A percentile compares a stretch with the other conserved stretches of the same genome.
Evolutionary conservation across 2,113 vertebrate genomes (phyloP).

Genomic region (Leuciscus idus): DNA sequence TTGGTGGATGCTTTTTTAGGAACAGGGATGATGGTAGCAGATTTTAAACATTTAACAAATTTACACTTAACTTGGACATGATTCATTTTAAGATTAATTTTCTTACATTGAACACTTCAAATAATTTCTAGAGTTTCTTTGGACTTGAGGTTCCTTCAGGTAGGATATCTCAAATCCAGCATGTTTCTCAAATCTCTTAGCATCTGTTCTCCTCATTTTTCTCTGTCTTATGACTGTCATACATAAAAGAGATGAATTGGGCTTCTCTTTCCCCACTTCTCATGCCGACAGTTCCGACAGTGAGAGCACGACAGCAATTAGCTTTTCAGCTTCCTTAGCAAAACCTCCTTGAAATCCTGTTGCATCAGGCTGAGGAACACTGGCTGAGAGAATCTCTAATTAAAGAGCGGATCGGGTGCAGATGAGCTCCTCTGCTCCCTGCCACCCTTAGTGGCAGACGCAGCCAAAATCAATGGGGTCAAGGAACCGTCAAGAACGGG

Average conservation of each 20-base stretch:
- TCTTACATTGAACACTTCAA: neutral
- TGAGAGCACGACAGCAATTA: slow-evolving; percentile 79
- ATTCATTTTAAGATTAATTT: no score
- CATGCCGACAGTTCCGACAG: slow-evolving; percentile 68
- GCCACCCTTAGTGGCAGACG: slow-evolving; percentile 36
- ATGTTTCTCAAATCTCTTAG: slow-evolving; percentile 66
- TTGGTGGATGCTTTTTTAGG: no score
- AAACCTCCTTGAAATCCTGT: slow-evolving; percentile 71
- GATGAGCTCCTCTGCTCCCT: slow-evolving; percentile 60
- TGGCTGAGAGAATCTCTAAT: slow-evolving; percentile 68
- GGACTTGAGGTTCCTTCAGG: neutral
- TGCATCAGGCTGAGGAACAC: slow-evolving; percentile 65
- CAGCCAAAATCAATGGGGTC: slow-evolving; percentile 54
- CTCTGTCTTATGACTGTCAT: slow-evolving; percentile 40
- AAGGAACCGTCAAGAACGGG: slow-evolving; percentile 39
- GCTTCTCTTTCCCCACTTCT: slow-evolving; percentile 55
- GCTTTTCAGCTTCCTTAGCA: slow-evolving; percentile 69
- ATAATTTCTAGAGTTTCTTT: neutral
- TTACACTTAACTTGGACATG: no score
- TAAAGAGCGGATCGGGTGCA: slow-evolving; percentile 62
- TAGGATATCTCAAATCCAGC: neutral
- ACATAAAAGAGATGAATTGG: slow-evolving; percentile 42
- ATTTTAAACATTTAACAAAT: no score
- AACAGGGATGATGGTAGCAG: no score
- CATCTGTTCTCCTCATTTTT: slow-evolving; percentile 58